Evolutionary conservation across 2,113 vertebrate genomes (phyloP).

Genomic region (Gymnorhina tibicen): DNA sequence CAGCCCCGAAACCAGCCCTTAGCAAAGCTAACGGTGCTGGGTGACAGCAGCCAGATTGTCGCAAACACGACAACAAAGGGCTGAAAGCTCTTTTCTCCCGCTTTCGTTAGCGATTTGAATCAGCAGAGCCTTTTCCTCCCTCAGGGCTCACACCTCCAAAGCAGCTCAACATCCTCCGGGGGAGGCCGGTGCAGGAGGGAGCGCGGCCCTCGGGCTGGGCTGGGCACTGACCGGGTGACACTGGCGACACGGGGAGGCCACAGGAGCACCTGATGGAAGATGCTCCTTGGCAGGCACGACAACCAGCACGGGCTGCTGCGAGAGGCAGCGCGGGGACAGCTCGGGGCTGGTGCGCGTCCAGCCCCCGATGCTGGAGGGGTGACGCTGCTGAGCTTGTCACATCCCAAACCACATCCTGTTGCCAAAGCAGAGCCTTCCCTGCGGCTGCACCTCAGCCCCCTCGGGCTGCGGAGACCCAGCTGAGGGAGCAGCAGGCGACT

Average conservation of each 20-base stretch:
- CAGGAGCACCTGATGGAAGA: neutral
- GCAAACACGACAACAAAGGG: slow-evolving; percentile 22
- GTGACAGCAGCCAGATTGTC: neutral
- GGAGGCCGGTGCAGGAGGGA: neutral
- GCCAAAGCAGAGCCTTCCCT: neutral
- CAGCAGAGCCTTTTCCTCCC: slow-evolving; percentile 33
- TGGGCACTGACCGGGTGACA: rapidly evolving
- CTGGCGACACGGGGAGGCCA: neutral
- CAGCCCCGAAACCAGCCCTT: neutral
- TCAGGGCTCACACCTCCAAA: neutral
- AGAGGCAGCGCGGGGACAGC: neutral
- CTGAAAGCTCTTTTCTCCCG: slow-evolving; percentile 38
- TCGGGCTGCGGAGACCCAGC: neutral
- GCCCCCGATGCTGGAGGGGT: neutral
- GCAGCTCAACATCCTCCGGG: neutral
- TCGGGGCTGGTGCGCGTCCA: rapidly evolving
- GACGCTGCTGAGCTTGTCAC: neutral
- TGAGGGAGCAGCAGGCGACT: neutral
- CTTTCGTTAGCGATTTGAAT: slow-evolving; percentile 19
- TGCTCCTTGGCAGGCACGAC: neutral
- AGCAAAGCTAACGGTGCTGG: neutral
- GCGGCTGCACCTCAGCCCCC: neutral
- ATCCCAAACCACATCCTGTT: slow-evolving; percentile 37
- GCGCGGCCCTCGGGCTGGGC: rapidly evolving
- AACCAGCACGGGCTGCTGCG: neutral